Evolutionary conservation across 2,888 invertebrate species (phyloP), one percentile per base, ranked within the genome.

Genomic region (Drosophila cognata): DNA sequence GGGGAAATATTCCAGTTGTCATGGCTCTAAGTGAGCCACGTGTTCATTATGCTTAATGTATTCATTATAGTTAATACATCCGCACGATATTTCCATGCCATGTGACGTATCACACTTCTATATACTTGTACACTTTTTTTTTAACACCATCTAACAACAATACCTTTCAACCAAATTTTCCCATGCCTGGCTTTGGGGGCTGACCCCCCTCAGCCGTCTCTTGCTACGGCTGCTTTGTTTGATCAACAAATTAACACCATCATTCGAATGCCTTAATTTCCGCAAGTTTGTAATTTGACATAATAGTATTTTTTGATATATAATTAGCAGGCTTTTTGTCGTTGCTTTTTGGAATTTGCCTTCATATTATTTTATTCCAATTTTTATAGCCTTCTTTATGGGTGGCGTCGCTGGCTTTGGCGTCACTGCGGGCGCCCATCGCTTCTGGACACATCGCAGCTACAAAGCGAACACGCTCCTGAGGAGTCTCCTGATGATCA

Each of bases 401-500:
- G 95, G 95, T n/a, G 93, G 94, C 36, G 81, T 94, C 1, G 94
- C 94, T 28, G 96, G 95, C 16, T 95, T 96, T 77, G 95, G 96
- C 11, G 95, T 96, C 16, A 96, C 96, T 0, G 96, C 94, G 0
- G 96, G 96, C 13, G 96, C 94, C 0, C 96, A 96, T 90, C 94
- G 96, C 46, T 94, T 94, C 64, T 96, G 96, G 95, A 94, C 94
- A 56, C 96, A 96, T 91, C 94, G 95, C 77, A 94, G 96, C 0
- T 96, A 94, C 89, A 96, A 96, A 93, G 96, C 96, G 1, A 96
- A 94, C 79, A 75, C 94, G 72, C 95, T 95, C 0, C 90, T 96
- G 6, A 94, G 95, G 74, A 93, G 94, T 46, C 94, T 96, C 57
- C 92, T 96, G 18, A 93, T 95, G 73, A 74, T 94, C 18, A 95